Evolutionary conservation across 1,140 invertebrate genomes (phyloP), one percentile per base, ranked within the genome.

Genomic region (Calycopis cecrops): DNA sequence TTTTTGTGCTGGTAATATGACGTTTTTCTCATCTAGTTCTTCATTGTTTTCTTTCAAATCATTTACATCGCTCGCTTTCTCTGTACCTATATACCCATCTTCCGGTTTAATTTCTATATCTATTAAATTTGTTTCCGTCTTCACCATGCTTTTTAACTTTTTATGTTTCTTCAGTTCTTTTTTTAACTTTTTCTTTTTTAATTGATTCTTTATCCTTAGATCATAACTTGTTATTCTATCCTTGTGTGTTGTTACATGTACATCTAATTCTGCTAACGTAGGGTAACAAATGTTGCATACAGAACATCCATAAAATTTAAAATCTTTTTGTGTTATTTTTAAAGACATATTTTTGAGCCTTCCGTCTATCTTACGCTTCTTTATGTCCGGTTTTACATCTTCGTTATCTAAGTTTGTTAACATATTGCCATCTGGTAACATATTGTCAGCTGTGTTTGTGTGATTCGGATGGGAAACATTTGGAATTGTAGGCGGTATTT

Each of bases 21-120:
- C 14, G 7, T 35, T 50, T 56, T 33, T 49, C 37, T 50, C 44
- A 34, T 34, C 35, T 9, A 48, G 48, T 4, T 6, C 18, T 17
- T 49, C 48, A 9, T 40, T 48, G 0, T 48, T 37, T 37, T 51
- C 52, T 16, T 57, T 60, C 9, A 38, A 21, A 0, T 33, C 35
- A 38, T 59, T 55, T 0, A 11, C 16, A 28, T 59, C 48, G 0
- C 65, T 48, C 1, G 79, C 71, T 55, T 76, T 81, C 42, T 79
- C 74, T 3, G 67, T 74, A 28, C 80, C 80, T 12, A 84, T 84
- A 57, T 84, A 84, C 1, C 80, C 80, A 6, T 84, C 80, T 66
- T 84, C 79, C 0, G 83, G 78, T 58, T 86, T 86, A 1, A 86
- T 84, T 47, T 84, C 79, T 6, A 81, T 40, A 0, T 73, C 72